Evolutionary conservation across 2,888 invertebrate species (phyloP).

Genomic region (Dynastes tityus): DNA sequence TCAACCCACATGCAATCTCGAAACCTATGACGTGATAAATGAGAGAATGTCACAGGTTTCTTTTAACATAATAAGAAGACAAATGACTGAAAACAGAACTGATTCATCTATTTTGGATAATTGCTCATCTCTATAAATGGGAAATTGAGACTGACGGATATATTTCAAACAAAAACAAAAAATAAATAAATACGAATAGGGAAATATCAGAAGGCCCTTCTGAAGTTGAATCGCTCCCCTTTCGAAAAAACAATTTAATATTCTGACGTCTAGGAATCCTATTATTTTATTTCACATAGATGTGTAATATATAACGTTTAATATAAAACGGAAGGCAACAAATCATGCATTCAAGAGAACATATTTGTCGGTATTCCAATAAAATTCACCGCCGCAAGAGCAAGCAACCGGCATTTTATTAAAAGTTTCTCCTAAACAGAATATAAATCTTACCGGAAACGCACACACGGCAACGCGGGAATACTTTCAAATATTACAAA

Average conservation of each 20-base stretch:
- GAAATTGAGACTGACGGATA: background rate
- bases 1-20: background rate
- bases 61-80: too few species aligned
- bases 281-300: slow-evolving; percentile 44
- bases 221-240: background rate
- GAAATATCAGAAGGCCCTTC: background rate
- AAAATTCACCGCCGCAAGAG: slow-evolving; percentile 44
- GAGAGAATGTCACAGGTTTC: background rate
- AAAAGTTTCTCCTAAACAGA: slow-evolving; percentile 50
- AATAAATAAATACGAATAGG: background rate
- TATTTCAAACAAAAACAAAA: background rate
- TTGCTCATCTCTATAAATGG: too few species aligned
- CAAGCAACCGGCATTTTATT: slow-evolving; percentile 47
- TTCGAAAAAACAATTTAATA: slow-evolving; percentile 32
- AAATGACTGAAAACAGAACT: too few species aligned
- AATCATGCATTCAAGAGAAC: slow-evolving; percentile 46
- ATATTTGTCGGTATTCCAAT: slow-evolving; percentile 49
- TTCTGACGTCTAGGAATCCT: slow-evolving; percentile 31
- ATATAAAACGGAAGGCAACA: slow-evolving; percentile 47
- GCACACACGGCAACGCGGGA: slow-evolving; percentile 24
- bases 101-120: too few species aligned
- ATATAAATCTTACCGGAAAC: slow-evolving; percentile 46
- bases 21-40: background rate
- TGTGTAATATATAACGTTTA: slow-evolving; percentile 44
- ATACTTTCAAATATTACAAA: slow-evolving; percentile 51